These are phyloP conservation scores for Drosophila prolongata DNA, from an alignment of 2,888 invertebrate species.

Conservation along the genomic window DNA sequence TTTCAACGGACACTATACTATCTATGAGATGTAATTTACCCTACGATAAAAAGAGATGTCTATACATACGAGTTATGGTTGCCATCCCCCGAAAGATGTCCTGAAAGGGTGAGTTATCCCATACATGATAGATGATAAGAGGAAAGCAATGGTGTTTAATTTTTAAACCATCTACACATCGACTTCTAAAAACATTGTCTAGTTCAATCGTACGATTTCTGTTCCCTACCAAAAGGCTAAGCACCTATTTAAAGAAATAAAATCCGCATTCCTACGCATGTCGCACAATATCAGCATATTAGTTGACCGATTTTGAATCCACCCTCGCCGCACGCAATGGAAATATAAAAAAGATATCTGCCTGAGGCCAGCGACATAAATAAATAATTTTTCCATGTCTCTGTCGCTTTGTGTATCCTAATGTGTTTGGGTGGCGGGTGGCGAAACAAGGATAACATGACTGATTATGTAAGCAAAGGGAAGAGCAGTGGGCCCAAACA, in stretches of 20 bases:
- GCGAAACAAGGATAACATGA: conserved; percentile 78
- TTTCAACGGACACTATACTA: no score
- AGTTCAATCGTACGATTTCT: not conserved
- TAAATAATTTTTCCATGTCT: conserved; percentile 55
- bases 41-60: conserved; percentile 20
- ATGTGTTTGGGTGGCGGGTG: conserved; percentile 25
- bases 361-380: conserved; percentile 60
- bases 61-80: not conserved
- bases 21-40: no score
- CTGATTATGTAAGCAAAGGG: conserved; percentile 76
- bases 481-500: conserved; percentile 19
- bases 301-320: conserved; percentile 49
- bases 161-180: not conserved
- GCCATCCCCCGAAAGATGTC: conserved; percentile 40
- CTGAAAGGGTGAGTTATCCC: not conserved
- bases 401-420: conserved; percentile 24
- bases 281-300: conserved; percentile 16
- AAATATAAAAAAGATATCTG: conserved; percentile 64
- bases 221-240: not conserved
- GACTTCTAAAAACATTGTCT: not conserved
- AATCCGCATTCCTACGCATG: conserved; percentile 20
- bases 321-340: conserved; percentile 48
- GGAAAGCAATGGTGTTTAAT: conserved; percentile 1
- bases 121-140: no score
- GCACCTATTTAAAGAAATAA: conserved; percentile 12